Conservation (phyloP, 2,888 invertebrate genomes). For the Brachyptera putata region DNA sequence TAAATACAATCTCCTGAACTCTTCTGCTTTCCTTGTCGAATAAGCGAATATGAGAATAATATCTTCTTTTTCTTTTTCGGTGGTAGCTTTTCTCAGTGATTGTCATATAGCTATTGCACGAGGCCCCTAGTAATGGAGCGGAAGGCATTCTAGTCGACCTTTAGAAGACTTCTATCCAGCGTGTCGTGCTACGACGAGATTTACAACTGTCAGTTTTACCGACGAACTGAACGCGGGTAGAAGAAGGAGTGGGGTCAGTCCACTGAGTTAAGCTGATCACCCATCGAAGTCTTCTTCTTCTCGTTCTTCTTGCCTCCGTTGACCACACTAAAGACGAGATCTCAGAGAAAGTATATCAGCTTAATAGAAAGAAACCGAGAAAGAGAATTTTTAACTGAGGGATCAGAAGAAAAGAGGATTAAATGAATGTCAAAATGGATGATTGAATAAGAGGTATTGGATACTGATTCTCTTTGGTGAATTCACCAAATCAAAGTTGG, state of each 20-base stretch:
- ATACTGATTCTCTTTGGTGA: slow-evolving; percentile 7
- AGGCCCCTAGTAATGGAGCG: slow-evolving; percentile 5
- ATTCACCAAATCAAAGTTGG: neutral
- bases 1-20: neutral
- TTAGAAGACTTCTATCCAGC: neutral
- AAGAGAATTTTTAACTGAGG: slow-evolving; percentile 5
- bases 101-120: neutral
- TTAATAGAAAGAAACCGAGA: slow-evolving; percentile 10
- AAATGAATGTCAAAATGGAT: slow-evolving; percentile 4
- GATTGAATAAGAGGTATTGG: slow-evolving; percentile 2
- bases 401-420: slow-evolving; percentile 1
- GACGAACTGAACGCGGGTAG: neutral
- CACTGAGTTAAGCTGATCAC: slow-evolving; percentile 15
- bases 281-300: neutral
- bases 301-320: neutral
- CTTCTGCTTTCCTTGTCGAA: neutral
- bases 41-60: neutral
- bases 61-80: neutral
- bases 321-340: neutral
- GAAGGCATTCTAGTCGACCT: slow-evolving; percentile 4
- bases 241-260: neutral
- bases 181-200: neutral
- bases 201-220: slow-evolving; percentile 7
- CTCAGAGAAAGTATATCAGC: slow-evolving; percentile 14
- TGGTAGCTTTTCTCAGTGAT: neutral